Evolutionary conservation across 2,113 vertebrate genomes (phyloP), one percentile per base, ranked within the genome.

Genomic region (Cervus canadensis): DNA sequence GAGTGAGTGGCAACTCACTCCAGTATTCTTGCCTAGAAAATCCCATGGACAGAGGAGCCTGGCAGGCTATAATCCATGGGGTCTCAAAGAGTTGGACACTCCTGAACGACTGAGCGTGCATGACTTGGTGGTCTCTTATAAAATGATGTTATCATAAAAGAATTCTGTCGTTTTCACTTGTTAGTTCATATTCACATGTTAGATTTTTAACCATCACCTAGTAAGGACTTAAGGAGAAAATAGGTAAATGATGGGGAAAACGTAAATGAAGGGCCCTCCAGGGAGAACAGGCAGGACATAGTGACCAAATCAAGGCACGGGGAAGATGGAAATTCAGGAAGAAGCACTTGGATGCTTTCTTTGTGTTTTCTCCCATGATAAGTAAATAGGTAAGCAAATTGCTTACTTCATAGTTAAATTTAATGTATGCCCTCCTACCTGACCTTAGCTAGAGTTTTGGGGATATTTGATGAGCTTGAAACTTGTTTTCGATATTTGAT

Each of bases 251-350:
- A 54, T 36, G 14, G n/a, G 50, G 83, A 87, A 82, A n/a, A 23
- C 12, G 2, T 33, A 50, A 96, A 95, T 5, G 6, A 4, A 40
- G 40, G 45, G 7, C 5, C 81, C 17, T 93, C 15, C 50, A n/a
- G 23, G 33, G 28, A 59, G 59, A 93, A 43, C 1, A 85, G 16
- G 5, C 12, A 54, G 9, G 50, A 7, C 26, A 40, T 4, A 56
- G 7, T 4, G 33, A 79, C 21, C 0, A 2, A 23, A 92, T 50
- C 45, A 74, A 90, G 16, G 11, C 15, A 12, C 25, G 15, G 17
- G 17, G 36, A 92, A 57, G 78, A 30, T 97, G 89, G 95, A 96
- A 97, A 95, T 91, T 96, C 52, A 93, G 84, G 62, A 97, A 97
- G 76, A 90, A n/a, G 36, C 52, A 64, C 14, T 36, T 81, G 89